Conservation (phyloP, 35 echinoderm and acorn worm genomes). For the Stichopus chloronotus region DNA sequence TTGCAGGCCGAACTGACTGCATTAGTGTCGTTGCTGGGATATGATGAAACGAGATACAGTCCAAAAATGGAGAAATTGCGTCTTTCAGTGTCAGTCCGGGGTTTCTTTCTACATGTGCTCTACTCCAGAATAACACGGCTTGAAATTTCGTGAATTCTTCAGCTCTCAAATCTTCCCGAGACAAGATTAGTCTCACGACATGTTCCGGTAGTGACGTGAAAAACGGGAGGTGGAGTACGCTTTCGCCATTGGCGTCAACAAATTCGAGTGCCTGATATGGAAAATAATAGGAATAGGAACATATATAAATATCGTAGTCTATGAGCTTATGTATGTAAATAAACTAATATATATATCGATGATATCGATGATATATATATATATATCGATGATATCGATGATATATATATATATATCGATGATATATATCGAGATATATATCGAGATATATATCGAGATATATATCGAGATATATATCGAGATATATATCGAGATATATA, state of each 20-base stretch:
- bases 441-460: too few relatives aligned
- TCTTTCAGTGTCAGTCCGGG: constrained; percentile 64
- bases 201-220: constrained; percentile 91
- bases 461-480: too few relatives aligned
- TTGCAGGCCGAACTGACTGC: constrained; percentile 78
- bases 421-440: too few relatives aligned
- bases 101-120: constrained; percentile 65
- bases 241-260: constrained; percentile 86
- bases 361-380: too few relatives aligned
- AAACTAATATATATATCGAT: too few relatives aligned
- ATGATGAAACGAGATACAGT: constrained; percentile 88
- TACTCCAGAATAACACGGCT: constrained; percentile 81
- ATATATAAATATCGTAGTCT: neutral
- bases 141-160: constrained; percentile 96
- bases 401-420: too few relatives aligned
- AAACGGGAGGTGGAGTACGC: constrained; percentile 77
- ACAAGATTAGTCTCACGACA: constrained; percentile 86
- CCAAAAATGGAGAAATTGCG: constrained; percentile 88
- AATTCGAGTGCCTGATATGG: constrained; percentile 86
- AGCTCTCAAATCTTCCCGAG: constrained; percentile 93
- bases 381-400: too few relatives aligned
- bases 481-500: too few relatives aligned
- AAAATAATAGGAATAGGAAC: neutral
- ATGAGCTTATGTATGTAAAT: too few relatives aligned
- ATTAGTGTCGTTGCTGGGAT: constrained; percentile 89